These are phyloP conservation scores for Chrosomus eos DNA, from an alignment of 2,797 vertebrate genomes.

Conservation along the genomic window DNA sequence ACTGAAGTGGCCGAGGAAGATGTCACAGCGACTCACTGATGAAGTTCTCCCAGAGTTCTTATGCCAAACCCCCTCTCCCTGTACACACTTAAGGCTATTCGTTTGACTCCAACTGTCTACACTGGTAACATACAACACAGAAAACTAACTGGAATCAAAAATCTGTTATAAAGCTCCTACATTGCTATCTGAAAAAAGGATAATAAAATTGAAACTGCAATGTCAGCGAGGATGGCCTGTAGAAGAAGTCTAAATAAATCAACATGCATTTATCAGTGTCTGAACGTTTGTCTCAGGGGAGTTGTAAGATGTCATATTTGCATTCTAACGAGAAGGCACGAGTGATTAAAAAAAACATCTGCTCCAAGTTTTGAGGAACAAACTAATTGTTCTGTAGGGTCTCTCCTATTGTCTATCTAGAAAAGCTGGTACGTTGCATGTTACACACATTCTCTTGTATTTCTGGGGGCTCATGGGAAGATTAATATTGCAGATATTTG, in stretches of 20 bases:
- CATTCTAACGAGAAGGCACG: neutral
- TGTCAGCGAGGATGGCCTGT: neutral
- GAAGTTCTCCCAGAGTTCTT: slow-evolving; percentile 44
- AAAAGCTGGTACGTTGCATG: neutral
- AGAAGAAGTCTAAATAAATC: slow-evolving; percentile 36
- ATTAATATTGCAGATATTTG: neutral
- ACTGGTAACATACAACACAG: neutral
- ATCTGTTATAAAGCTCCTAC: neutral
- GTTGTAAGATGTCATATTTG: neutral
- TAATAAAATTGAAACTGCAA: no score
- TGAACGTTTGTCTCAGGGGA: slow-evolving; percentile 27
- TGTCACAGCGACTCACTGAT: slow-evolving; percentile 45
- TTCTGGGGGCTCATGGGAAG: neutral
- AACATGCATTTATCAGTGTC: slow-evolving; percentile 22
- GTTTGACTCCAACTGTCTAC: slow-evolving; percentile 40
- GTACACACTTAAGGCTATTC: slow-evolving; percentile 28
- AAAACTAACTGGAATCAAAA: no score
- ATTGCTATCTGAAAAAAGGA: no score
- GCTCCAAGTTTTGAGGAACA: neutral
- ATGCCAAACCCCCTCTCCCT: slow-evolving; percentile 24
- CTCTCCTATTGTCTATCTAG: neutral
- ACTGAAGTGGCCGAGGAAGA: slow-evolving; percentile 40
- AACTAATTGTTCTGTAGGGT: neutral
- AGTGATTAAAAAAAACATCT: neutral
- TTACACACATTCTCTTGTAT: neutral